Evolutionary conservation across 2,888 invertebrate species (phyloP).

Genomic region (Lacanobia oleracea): DNA sequence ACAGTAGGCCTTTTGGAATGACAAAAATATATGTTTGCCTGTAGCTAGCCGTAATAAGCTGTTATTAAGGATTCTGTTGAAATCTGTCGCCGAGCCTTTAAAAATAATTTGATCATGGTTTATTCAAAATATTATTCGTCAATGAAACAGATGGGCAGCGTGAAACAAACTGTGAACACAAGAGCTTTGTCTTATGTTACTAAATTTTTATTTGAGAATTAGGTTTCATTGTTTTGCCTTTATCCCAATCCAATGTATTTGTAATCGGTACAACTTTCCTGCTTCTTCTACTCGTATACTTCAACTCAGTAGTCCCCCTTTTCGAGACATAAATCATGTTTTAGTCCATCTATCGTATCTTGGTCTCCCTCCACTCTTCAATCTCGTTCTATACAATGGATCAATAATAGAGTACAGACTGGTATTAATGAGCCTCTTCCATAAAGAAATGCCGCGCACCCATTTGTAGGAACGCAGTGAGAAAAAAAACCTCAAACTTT

Average conservation of each 20-base stretch:
- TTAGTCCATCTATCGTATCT: not conserved
- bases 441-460: not conserved
- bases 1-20: slow-evolving; percentile 15
- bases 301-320: not conserved
- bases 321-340: not conserved
- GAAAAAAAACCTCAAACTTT: slow-evolving; percentile 28
- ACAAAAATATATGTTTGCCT: slow-evolving; percentile 13
- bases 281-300: not conserved
- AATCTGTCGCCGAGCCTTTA: not conserved
- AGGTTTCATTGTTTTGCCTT: not conserved
- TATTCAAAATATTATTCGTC: not conserved
- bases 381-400: not conserved
- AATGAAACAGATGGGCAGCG: not conserved
- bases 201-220: too few species aligned
- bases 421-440: not conserved
- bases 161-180: not conserved
- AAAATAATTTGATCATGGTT: not conserved
- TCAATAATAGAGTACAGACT: not conserved
- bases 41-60: slow-evolving; percentile 21
- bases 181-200: not conserved
- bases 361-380: not conserved
- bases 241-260: not conserved
- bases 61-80: slow-evolving; percentile 24
- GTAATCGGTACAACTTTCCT: not conserved
- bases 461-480: not conserved